phyloP scores from a whole-genome alignment of 2,113 vertebrate species.

The Myrmophylax atrothorax region DNA sequence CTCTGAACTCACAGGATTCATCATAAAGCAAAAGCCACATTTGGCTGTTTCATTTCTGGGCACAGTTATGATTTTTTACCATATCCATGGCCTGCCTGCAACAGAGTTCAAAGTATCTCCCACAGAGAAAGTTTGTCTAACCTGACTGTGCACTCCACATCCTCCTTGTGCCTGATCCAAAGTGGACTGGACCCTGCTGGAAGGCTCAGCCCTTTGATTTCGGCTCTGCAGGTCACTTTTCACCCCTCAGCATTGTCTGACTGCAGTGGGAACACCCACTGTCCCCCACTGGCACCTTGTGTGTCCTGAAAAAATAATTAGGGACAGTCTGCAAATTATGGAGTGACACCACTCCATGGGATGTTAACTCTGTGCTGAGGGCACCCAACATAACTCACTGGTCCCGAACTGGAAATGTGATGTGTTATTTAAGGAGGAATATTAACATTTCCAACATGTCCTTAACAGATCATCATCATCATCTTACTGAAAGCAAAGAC shows the following conservation, averaged over 20 bases:
- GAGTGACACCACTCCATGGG: neutral
- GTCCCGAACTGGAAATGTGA: neutral
- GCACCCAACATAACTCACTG: neutral
- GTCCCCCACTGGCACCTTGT: neutral
- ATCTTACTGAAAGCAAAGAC: neutral
- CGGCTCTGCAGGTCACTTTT: neutral
- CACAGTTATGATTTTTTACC: neutral
- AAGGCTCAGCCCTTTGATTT: neutral
- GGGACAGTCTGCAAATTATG: neutral
- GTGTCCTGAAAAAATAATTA: neutral
- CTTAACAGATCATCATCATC: neutral
- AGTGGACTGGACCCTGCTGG: neutral
- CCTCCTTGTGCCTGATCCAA: neutral
- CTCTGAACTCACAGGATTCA: neutral
- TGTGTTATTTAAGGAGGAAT: neutral
- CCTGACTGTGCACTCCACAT: neutral
- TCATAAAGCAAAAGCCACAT: neutral
- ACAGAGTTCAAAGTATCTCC: conserved; percentile 19
- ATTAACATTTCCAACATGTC: neutral
- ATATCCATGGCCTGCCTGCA: neutral
- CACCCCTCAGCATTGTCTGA: neutral
- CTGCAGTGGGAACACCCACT: neutral
- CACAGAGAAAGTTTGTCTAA: neutral
- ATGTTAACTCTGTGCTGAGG: neutral
- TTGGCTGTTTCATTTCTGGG: neutral